phyloP scores from a whole-genome alignment of 2,797 vertebrate genomes.

The Falco biarmicus region DNA sequence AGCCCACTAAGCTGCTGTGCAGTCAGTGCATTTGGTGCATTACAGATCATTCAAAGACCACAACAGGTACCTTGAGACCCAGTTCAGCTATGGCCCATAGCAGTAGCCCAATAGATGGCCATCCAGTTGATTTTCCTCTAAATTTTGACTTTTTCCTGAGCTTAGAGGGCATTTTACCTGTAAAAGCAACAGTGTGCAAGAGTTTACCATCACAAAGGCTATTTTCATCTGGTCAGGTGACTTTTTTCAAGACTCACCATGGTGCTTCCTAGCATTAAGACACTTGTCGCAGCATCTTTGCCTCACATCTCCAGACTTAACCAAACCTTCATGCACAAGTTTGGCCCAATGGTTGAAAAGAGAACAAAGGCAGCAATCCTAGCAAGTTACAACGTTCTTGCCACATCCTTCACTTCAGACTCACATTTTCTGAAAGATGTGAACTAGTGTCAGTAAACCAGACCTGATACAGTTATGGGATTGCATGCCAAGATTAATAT shows the following conservation, averaged over 20 bases:
- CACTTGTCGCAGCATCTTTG: background rate
- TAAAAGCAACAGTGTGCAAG: background rate
- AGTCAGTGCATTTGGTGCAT: background rate
- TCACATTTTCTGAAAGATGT: background rate
- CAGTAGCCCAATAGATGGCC: background rate
- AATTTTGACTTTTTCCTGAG: background rate
- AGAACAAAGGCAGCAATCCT: background rate
- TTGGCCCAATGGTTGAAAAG: background rate
- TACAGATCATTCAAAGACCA: background rate
- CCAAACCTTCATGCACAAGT: background rate
- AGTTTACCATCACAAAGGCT: background rate
- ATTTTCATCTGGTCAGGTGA: background rate
- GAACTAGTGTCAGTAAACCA: background rate
- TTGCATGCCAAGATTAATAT: slow-evolving; percentile 27
- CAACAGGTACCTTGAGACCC: background rate
- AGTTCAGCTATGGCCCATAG: background rate
- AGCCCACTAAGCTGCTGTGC: background rate
- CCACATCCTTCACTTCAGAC: background rate
- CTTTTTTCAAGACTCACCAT: background rate
- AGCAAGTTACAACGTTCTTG: background rate
- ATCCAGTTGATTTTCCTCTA: background rate
- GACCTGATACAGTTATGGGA: background rate
- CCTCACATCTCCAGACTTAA: background rate
- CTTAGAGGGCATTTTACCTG: background rate
- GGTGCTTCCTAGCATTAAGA: background rate